Evolutionary conservation across 2,113 vertebrate genomes (phyloP).

Genomic region (Antechinus flavipes): DNA sequence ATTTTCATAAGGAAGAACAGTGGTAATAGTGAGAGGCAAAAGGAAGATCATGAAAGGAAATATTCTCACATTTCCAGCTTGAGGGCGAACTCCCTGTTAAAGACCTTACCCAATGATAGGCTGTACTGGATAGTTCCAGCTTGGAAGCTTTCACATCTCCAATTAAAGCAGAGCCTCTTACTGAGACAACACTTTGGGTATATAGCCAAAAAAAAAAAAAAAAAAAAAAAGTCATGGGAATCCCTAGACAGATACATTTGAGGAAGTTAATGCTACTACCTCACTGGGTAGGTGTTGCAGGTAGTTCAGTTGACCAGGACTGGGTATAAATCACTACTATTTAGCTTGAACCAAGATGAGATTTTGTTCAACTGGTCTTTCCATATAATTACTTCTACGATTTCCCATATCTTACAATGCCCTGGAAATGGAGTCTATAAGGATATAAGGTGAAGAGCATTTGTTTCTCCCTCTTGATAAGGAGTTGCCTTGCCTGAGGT

Average conservation of each 20-base stretch:
- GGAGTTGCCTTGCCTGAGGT: background rate
- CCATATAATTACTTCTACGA: background rate
- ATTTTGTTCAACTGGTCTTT: background rate
- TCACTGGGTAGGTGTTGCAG: rapidly evolving
- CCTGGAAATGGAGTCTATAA: background rate
- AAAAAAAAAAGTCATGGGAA: background rate
- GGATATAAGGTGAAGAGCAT: background rate
- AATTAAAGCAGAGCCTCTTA: background rate
- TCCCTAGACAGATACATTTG: background rate
- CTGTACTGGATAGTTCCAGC: background rate
- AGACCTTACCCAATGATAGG: background rate
- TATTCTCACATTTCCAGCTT: background rate
- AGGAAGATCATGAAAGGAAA: background rate
- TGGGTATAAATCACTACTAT: background rate
- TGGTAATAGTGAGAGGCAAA: background rate
- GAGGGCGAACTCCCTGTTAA: background rate
- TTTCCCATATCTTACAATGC: background rate
- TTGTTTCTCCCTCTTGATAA: background rate
- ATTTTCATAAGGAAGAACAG: background rate
- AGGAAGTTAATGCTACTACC: background rate
- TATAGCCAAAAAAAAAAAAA: background rate
- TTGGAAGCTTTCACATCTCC: background rate
- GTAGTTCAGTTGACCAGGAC: background rate
- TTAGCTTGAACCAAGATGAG: background rate
- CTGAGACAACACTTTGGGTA: background rate